A percentile compares a stretch with the other conserved stretches of the same genome.
Conservation (phyloP, 1,140 invertebrate species). For the Drosophila kikkawai region DNA sequence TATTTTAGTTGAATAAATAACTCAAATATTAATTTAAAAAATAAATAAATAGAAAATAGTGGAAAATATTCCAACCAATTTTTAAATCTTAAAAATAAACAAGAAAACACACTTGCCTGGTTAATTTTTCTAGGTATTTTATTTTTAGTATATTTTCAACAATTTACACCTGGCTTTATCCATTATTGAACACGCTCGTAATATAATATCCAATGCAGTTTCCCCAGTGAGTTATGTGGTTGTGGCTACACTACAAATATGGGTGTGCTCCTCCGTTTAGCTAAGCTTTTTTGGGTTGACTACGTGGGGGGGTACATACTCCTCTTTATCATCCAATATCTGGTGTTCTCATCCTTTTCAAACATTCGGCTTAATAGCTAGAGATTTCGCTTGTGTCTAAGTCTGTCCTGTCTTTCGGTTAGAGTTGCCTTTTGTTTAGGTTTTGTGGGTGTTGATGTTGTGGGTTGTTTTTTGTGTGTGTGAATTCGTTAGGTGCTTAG, state of each 20-base stretch:
- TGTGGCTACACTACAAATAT: conserved; percentile 30
- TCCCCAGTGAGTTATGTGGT: conserved; percentile 45
- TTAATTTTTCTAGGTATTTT: conserved; percentile 39
- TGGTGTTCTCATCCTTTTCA: not conserved
- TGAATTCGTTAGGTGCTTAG: conserved; percentile 41
- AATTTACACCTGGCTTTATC: conserved; percentile 78
- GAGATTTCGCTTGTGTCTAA: conserved; percentile 69
- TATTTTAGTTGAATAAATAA: not conserved
- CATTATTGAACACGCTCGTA: conserved; percentile 73
- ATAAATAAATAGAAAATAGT: too few relatives aligned
- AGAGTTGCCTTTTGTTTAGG: not conserved
- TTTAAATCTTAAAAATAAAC: not conserved
- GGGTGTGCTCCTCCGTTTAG: conserved; percentile 40
- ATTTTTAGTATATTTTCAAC: conserved; percentile 69
- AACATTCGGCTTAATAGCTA: conserved; percentile 71
- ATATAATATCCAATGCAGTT: conserved; percentile 75
- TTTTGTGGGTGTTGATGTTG: not conserved
- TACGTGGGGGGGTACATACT: conserved; percentile 9
- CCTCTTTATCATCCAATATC: conserved; percentile 19
- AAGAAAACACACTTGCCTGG: not conserved
- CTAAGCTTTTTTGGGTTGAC: conserved; percentile 41
- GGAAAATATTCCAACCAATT: too few relatives aligned
- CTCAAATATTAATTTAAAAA: not conserved
- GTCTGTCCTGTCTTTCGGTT: conserved; percentile 13
- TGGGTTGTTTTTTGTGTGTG: conserved; percentile 24